Conservation (phyloP, 2,888 invertebrate genomes). For the Daptonema setosum region DNA sequence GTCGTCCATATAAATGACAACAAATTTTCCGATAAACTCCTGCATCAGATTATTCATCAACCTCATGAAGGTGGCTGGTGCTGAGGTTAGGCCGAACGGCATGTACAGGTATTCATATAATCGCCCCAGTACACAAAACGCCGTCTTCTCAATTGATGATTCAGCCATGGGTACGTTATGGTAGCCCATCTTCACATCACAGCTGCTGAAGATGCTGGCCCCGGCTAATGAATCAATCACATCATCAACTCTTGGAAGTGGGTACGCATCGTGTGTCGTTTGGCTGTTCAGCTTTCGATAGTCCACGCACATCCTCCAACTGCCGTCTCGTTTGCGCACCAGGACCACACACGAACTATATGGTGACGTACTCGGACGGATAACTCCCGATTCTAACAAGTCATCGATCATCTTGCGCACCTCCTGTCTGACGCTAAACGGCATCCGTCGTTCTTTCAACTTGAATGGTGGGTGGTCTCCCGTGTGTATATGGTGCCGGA, state of each 20-base stretch:
- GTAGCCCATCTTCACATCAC: conserved; percentile 14
- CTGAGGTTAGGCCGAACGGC: conserved; percentile 16
- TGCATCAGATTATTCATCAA: conserved; percentile 11
- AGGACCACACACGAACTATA: conserved; percentile 8
- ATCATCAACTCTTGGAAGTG: conserved; percentile 12
- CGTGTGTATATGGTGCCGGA: not conserved
- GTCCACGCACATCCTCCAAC: conserved; percentile 12
- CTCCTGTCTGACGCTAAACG: not conserved
- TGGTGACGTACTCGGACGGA: conserved; percentile 4
- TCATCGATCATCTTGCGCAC: conserved; percentile 5
- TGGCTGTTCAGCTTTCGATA: conserved; percentile 13
- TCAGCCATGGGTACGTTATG: conserved; percentile 13
- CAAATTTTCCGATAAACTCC: not conserved
- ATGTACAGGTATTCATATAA: conserved; percentile 15
- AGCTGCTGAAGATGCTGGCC: conserved; percentile 9
- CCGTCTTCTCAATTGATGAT: conserved; percentile 12
- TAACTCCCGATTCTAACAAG: conserved; percentile 6
- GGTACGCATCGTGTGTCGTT: conserved; percentile 11
- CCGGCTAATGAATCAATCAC: conserved; percentile 9
- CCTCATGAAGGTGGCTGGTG: conserved; percentile 17
- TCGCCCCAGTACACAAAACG: conserved; percentile 12
- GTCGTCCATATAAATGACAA: conserved; percentile 14
- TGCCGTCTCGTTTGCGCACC: conserved; percentile 10
- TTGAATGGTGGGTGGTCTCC: not conserved
- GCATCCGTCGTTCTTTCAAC: not conserved